Base-by-base conservation (phyloP, 1,140 invertebrate species). In the Pseudomyrmex dendroicus region DNA sequence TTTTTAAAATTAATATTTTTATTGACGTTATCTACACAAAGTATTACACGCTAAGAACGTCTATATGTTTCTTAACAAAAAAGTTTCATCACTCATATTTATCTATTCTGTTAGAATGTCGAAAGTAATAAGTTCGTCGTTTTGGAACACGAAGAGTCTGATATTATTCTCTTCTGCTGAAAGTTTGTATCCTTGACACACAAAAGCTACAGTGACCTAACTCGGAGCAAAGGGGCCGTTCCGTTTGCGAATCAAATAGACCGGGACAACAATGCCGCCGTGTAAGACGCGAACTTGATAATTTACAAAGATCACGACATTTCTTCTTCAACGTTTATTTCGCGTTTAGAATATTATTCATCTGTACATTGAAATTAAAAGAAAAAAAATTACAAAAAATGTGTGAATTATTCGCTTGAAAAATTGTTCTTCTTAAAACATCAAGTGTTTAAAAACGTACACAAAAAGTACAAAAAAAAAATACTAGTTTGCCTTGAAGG, bases 141-240 rank as follows among this genome's bases (percentile, higher is more conserved):
- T 77, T 77, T 44, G 62, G 25, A 20, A 46, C 35, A 13, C 48
- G 22, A 77, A 57, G 64, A 10, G 17, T 44, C 35, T 9, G 4
- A 68, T 57, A 59, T 63, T 63, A 84, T 87, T 87, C 66, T 63
- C 44, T 35, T 35, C 35, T 35, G 72, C 73, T 80, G 68, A 85
- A 83, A 88, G 67, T 89, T 86, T 82, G 70, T 77, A 83, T 86
- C 89, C 89, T 90, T 90, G 89, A 89, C 89, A 90, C 72, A 88
- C 70, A 87, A 72, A 88, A 84, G 50, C 57, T 57, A 70, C 50
- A 20, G 22, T n/a, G 72, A 57, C 46, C 64, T 77, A 82, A 87
- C 70, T 66, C 61, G 74, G 35, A n/a, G 48, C 72, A 82, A 80
- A 74, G 68, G 63, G 63, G 63, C 50, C 61, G 78, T 86, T 73